Evolutionary conservation across 2,888 invertebrate genomes (phyloP).

Genomic region (Xylota segnis): DNA sequence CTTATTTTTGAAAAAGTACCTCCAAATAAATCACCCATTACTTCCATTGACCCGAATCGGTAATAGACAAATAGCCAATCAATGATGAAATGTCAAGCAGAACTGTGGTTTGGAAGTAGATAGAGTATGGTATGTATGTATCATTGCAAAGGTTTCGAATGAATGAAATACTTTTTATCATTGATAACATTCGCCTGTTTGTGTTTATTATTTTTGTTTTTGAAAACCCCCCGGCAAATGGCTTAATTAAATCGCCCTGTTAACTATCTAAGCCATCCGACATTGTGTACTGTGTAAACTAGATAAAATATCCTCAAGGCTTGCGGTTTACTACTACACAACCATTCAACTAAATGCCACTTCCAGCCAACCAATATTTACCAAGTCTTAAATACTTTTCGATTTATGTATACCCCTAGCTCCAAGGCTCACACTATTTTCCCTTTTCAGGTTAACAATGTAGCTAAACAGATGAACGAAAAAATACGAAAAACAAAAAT

Average conservation of each 20-base stretch:
- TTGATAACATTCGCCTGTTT: too few relatives aligned
- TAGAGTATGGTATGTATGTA: too few relatives aligned
- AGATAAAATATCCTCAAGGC: not conserved
- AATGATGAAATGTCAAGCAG: too few relatives aligned
- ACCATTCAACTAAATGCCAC: not conserved
- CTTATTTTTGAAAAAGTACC: too few relatives aligned
- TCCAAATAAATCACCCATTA: too few relatives aligned
- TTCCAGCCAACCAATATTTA: not conserved
- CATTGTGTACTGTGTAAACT: not conserved
- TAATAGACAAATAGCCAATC: too few relatives aligned
- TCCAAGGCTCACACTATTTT: not conserved
- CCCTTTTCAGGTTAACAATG: conserved; percentile 37
- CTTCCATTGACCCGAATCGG: too few relatives aligned
- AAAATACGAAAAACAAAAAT: not conserved
- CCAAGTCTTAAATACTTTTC: not conserved
- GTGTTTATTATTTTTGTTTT: too few relatives aligned
- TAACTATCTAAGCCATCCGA: not conserved
- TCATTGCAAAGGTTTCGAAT: too few relatives aligned
- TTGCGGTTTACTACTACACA: not conserved
- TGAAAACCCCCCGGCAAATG: not conserved
- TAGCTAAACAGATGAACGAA: conserved; percentile 4
- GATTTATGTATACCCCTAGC: not conserved
- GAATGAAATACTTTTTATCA: too few relatives aligned
- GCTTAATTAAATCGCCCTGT: not conserved
- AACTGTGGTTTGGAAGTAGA: too few relatives aligned